Conservation (phyloP, 1,140 invertebrate species). For the Metopolophium dirhodum region DNA sequence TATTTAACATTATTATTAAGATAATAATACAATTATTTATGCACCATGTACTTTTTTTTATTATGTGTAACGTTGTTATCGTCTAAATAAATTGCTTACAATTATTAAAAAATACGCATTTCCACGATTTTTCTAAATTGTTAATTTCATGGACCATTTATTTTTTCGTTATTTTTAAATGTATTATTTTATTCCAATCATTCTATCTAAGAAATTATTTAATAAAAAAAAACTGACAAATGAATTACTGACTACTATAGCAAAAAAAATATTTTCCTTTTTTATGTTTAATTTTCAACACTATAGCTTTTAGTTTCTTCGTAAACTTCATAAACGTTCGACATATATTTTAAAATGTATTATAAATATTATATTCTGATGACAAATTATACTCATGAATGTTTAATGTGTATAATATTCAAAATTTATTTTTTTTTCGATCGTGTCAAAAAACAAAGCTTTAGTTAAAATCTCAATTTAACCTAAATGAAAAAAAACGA, state of each 20-base stretch:
- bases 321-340: neutral
- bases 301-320: neutral
- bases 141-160: constrained; percentile 41
- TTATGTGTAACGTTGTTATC: neutral
- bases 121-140: neutral
- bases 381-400: neutral
- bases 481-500: no score
- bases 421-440: neutral
- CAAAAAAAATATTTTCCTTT: neutral
- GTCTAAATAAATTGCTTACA: neutral
- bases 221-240: neutral
- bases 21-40: neutral
- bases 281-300: neutral
- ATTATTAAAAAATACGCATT: neutral
- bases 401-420: neutral
- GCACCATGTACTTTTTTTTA: neutral
- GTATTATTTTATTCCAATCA: neutral
- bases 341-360: neutral
- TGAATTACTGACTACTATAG: neutral
- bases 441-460: neutral
- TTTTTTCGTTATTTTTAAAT: neutral
- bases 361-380: neutral
- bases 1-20: neutral
- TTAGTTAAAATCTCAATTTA: neutral
- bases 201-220: neutral